phyloP scores from a whole-genome alignment of 2,113 vertebrate species.

The Scatophagus argus region DNA sequence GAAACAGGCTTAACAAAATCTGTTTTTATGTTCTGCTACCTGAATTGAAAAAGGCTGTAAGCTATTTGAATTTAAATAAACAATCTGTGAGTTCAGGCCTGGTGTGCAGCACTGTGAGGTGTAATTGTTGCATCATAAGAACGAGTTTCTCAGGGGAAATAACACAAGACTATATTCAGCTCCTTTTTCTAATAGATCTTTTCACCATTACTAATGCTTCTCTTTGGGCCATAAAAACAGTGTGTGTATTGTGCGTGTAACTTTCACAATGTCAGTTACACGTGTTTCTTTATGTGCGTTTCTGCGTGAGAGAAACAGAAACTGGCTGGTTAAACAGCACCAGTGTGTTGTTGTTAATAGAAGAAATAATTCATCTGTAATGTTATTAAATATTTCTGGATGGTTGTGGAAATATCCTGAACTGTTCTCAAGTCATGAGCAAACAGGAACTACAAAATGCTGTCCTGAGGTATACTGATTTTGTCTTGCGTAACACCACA shows the following conservation, averaged over 20 bases:
- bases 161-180: constrained; percentile 47
- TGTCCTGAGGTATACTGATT: constrained; percentile 12
- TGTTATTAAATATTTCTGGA: constrained; percentile 23
- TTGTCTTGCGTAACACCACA: constrained; percentile 30
- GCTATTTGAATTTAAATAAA: constrained; percentile 30
- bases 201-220: constrained; percentile 65
- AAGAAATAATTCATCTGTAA: constrained; percentile 21
- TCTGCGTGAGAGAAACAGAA: constrained; percentile 3
- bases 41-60: constrained; percentile 6
- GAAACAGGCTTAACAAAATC: neutral
- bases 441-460: constrained; percentile 17
- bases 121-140: constrained; percentile 26
- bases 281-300: neutral
- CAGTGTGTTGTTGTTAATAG: constrained; percentile 2
- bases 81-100: constrained; percentile 16
- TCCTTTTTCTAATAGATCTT: constrained; percentile 50
- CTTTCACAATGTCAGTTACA: neutral
- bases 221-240: constrained; percentile 54
- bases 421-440: constrained; percentile 19
- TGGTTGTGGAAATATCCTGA: constrained; percentile 6
- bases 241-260: constrained; percentile 1
- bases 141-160: constrained; percentile 72
- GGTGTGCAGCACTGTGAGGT: constrained; percentile 1
- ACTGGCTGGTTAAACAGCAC: constrained; percentile 21
- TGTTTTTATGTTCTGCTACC: constrained; percentile 6